These are phyloP conservation scores for Pocillopora verrucosa DNA, from an alignment of 64 coral and sea anemone genomes.

Conservation along the genomic window DNA sequence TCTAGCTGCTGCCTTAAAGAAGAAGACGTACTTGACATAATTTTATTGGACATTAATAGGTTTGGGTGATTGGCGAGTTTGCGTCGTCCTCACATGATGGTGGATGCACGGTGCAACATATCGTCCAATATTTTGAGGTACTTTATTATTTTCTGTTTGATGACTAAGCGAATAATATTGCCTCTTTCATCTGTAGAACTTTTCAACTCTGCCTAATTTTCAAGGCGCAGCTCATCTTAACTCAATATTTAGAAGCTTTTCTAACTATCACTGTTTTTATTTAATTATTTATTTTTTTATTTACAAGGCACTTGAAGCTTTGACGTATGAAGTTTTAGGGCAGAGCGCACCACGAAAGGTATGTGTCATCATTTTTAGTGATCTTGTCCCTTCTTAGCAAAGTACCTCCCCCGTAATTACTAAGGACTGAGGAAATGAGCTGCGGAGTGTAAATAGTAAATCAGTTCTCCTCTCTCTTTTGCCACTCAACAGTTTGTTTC, in stretches of 20 bases:
- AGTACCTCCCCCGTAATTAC: too few relatives aligned
- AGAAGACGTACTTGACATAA: too few relatives aligned
- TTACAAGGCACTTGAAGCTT: slow-evolving; percentile 72
- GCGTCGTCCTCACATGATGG: slow-evolving; percentile 40
- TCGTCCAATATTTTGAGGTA: slow-evolving; percentile 75
- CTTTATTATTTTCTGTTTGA: neutral
- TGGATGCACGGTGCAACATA: slow-evolving; percentile 53
- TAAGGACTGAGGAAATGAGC: too few relatives aligned
- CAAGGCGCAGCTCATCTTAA: too few relatives aligned
- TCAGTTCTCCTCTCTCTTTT: neutral
- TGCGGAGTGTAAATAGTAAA: too few relatives aligned
- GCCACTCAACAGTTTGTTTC: neutral
- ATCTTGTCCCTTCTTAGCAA: too few relatives aligned
- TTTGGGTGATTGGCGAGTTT: slow-evolving; percentile 68
- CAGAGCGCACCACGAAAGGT: slow-evolving; percentile 66
- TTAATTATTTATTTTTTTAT: neutral
- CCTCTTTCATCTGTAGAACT: neutral
- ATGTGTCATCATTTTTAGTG: neutral
- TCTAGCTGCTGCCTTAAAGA: too few relatives aligned
- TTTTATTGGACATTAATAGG: neutral
- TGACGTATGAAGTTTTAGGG: slow-evolving; percentile 80
- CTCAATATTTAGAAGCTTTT: too few relatives aligned
- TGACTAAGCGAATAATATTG: neutral
- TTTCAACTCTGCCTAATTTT: neutral
- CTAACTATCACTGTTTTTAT: neutral